Percentiles rank a stretch among this genome's conserved stretches.
Conservation (phyloP, 2,888 invertebrate genomes). For the Prosapia bicincta region DNA sequence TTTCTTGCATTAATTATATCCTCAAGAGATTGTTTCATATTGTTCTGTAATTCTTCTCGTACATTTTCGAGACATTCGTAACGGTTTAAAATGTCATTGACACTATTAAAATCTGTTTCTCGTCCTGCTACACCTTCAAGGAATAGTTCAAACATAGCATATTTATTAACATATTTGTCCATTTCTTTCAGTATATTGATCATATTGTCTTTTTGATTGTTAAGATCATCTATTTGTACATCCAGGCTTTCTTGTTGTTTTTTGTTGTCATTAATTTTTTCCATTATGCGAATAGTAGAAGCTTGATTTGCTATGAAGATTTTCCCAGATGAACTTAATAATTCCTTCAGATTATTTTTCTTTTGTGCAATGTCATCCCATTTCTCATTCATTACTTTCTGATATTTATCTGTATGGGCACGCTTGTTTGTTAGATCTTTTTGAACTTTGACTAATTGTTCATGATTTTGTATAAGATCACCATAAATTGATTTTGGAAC, state of each 20-base stretch:
- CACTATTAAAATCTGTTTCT: neutral
- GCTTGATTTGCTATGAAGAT: neutral
- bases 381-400: neutral
- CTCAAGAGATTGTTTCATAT: neutral
- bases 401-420: neutral
- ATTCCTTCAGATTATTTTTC: neutral
- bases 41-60: neutral
- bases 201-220: neutral
- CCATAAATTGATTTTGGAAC: neutral
- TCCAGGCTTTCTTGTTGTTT: neutral
- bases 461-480: neutral
- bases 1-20: neutral
- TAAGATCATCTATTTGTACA: neutral
- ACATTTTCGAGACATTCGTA: neutral
- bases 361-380: neutral
- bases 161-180: neutral
- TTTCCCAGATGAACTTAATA: neutral
- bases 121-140: neutral
- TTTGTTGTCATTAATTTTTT: neutral
- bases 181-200: neutral
- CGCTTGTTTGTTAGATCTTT: neutral
- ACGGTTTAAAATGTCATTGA: neutral
- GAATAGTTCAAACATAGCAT: neutral
- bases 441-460: neutral
- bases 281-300: neutral